Evolutionary conservation across 23 tunicate genomes (phyloP).

Genomic region (Corella eumyota): DNA sequence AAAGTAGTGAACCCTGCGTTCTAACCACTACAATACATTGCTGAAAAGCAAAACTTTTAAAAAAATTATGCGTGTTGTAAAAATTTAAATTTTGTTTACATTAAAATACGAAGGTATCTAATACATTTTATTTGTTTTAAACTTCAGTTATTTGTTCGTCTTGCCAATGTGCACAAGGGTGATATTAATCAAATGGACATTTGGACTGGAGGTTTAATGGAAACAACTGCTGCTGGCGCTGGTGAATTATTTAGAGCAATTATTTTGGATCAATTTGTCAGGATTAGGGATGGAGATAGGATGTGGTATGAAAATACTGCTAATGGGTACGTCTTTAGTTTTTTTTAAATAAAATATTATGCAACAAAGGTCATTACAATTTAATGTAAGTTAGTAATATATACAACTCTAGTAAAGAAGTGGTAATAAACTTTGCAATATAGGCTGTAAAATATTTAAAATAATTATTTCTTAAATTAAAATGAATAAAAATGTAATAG

Average conservation of each 20-base stretch:
- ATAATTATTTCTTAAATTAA: too few relatives aligned
- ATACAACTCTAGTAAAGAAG: not conserved
- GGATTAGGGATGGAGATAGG: constrained; percentile 78
- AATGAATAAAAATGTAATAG: too few relatives aligned
- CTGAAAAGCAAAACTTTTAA: too few relatives aligned
- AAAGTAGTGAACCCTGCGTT: too few relatives aligned
- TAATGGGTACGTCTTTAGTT: constrained; percentile 35
- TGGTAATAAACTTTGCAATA: too few relatives aligned
- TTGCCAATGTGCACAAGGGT: constrained; percentile 20
- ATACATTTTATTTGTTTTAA: too few relatives aligned
- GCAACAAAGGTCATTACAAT: not conserved
- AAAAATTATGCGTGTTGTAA: too few relatives aligned
- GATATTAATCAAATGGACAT: constrained; percentile 40
- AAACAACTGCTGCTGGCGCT: constrained; percentile 40
- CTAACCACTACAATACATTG: too few relatives aligned
- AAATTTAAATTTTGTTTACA: too few relatives aligned
- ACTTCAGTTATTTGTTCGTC: constrained; percentile 34
- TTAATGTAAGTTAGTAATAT: not conserved
- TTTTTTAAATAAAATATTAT: not conserved
- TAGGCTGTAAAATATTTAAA: too few relatives aligned
- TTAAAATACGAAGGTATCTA: too few relatives aligned
- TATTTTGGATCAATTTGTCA: constrained; percentile 54
- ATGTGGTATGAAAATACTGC: constrained; percentile 62
- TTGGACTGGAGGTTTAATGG: constrained; percentile 82
- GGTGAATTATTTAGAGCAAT: constrained; percentile 62